Percentiles rank a stretch among this genome's conserved stretches.
Evolutionary conservation across 2,113 vertebrate species (phyloP).

Genomic region (Cariama cristata): DNA sequence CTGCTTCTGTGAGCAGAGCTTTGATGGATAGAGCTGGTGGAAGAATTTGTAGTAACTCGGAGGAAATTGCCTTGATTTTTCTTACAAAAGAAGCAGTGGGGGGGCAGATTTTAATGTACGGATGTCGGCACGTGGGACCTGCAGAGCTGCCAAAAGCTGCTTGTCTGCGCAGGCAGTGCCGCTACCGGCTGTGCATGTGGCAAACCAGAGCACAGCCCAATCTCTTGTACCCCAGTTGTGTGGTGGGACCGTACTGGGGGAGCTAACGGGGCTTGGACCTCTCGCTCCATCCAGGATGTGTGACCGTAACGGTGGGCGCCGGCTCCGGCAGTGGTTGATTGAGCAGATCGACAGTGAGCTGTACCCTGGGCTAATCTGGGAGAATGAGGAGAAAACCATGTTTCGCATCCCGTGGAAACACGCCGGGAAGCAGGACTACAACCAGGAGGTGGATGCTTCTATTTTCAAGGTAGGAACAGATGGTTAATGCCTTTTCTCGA

Average conservation of each 20-base stretch:
- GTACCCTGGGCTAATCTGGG: constrained; percentile 93
- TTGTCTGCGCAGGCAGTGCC: not conserved
- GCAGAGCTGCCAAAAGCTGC: not conserved
- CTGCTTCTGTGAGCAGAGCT: not conserved
- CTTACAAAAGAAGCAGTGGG: not conserved
- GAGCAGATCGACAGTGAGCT: constrained; percentile 92
- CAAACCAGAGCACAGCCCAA: rapidly evolving
- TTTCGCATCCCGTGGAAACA: constrained; percentile 99
- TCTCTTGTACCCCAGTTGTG: rapidly evolving
- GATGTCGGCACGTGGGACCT: rapidly evolving
- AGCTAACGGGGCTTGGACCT: not conserved
- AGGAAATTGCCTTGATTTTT: not conserved
- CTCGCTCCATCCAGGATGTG: constrained; percentile 75
- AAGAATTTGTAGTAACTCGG: not conserved
- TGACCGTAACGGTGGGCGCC: constrained; percentile 84
- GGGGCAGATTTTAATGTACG: rapidly evolving
- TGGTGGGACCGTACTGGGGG: not conserved
- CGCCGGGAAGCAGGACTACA: constrained; percentile 97
- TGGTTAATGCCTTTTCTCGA: rapidly evolving
- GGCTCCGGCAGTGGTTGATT: constrained; percentile 95
- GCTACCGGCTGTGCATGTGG: rapidly evolving
- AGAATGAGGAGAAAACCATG: constrained; percentile 88
- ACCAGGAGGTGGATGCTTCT: constrained; percentile 95
- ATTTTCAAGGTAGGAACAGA: constrained; percentile 89
- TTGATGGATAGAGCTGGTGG: not conserved